These are phyloP conservation scores for Acipenser oxyrinchus DNA, from an alignment of 2,797 vertebrate species.

Conservation along the genomic window DNA sequence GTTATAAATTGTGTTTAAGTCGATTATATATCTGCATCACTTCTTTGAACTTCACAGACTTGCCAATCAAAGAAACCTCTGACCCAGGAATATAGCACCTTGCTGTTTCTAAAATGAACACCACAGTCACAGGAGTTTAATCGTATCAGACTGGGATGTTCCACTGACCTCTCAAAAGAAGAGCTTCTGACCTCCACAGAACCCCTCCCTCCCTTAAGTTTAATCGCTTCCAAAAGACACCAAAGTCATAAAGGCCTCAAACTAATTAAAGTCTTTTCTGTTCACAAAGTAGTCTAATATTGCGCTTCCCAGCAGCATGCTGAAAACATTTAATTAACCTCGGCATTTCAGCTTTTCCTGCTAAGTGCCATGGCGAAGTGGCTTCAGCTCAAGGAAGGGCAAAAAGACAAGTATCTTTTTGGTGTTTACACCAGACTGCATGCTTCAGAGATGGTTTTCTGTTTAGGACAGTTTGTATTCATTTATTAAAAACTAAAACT, in stretches of 20 bases:
- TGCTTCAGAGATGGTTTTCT: conserved; percentile 31
- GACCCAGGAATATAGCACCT: conserved; percentile 36
- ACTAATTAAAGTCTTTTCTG: conserved; percentile 61
- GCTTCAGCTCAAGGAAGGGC: conserved; percentile 29
- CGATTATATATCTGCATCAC: background rate
- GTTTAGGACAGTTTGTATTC: background rate
- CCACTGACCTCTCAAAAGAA: conserved; percentile 50
- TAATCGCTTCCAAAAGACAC: conserved; percentile 46
- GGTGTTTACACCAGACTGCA: conserved; percentile 31
- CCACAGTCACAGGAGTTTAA: conserved; percentile 60
- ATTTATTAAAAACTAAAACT: too few species aligned
- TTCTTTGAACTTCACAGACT: background rate
- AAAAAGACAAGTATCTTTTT: conserved; percentile 36
- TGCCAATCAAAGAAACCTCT: background rate
- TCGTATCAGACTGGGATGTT: conserved; percentile 62
- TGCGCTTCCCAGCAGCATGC: conserved; percentile 53
- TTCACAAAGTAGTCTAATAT: conserved; percentile 50
- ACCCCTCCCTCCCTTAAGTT: conserved; percentile 40
- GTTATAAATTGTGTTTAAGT: background rate
- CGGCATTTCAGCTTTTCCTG: conserved; percentile 44
- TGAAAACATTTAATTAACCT: conserved; percentile 52
- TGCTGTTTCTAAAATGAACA: conserved; percentile 56
- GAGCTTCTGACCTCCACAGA: conserved; percentile 56
- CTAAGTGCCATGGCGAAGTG: conserved; percentile 37
- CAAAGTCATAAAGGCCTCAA: conserved; percentile 53